Evolutionary conservation across 2,113 vertebrate species (phyloP).

Genomic region (Aegypius monachus): DNA sequence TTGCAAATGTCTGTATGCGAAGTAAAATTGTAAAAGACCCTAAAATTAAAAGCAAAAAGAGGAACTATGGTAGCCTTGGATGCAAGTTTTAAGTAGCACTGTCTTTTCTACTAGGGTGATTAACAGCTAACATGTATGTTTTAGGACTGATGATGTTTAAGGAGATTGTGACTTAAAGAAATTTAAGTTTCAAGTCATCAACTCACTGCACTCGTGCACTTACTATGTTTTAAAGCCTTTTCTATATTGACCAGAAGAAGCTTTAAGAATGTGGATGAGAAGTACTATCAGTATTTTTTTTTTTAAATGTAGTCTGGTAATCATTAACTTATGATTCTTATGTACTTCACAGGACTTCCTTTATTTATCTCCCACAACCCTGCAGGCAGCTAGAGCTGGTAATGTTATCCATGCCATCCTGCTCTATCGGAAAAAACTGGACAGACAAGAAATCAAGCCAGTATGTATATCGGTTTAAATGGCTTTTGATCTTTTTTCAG

Average conservation of each 20-base stretch:
- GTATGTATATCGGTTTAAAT: constrained; percentile 70
- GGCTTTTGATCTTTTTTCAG: neutral
- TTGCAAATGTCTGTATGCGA: fast-evolving
- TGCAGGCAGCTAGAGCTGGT: constrained; percentile 92
- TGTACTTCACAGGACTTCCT: constrained; percentile 81
- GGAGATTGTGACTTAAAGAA: neutral
- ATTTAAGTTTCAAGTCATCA: neutral
- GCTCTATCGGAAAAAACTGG: constrained; percentile 90
- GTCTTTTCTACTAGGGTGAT: neutral
- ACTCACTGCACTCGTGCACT: neutral
- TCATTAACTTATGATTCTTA: neutral
- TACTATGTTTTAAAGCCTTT: neutral
- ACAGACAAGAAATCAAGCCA: constrained; percentile 94
- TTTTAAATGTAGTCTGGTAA: neutral
- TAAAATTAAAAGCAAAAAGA: neutral
- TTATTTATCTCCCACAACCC: constrained; percentile 80
- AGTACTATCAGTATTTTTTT: neutral
- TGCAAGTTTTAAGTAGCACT: neutral
- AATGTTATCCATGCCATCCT: constrained; percentile 90
- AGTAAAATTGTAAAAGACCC: neutral
- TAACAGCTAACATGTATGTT: neutral
- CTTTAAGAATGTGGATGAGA: neutral
- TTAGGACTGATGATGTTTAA: neutral
- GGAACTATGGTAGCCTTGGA: neutral
- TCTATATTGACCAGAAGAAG: neutral